A percentile compares a stretch with the other conserved stretches of the same genome.
Conservation (phyloP, 2,888 invertebrate genomes). For the Drosophila infuscata region DNA sequence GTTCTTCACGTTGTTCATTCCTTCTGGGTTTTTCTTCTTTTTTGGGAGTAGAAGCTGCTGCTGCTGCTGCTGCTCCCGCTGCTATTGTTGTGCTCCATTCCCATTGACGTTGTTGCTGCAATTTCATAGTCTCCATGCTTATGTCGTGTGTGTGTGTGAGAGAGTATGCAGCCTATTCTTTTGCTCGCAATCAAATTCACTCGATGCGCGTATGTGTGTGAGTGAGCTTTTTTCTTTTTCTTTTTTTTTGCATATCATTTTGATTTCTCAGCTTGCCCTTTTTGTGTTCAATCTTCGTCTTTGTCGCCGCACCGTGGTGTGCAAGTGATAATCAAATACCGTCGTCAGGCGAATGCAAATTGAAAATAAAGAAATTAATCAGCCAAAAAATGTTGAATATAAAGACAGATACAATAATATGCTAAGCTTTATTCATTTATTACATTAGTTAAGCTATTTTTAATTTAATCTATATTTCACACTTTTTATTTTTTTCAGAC, state of each 20-base stretch:
- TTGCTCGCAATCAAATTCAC: conserved; percentile 68
- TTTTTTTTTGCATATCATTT: conserved; percentile 73
- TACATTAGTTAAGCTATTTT: background rate
- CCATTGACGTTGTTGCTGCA: conserved; percentile 77
- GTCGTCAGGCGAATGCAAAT: conserved; percentile 1
- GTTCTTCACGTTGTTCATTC: conserved; percentile 66
- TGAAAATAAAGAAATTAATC: background rate
- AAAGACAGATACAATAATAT: background rate
- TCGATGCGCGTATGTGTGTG: conserved; percentile 22
- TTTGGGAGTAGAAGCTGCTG: conserved; percentile 47
- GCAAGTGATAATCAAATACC: conserved; percentile 8
- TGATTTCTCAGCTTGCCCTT: conserved; percentile 67
- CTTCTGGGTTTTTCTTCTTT: conserved; percentile 28
- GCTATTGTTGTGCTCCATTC: conserved; percentile 71
- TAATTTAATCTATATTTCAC: background rate
- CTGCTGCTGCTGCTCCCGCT: conserved; percentile 46
- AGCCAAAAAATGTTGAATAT: background rate
- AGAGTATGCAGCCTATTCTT: conserved; percentile 69
- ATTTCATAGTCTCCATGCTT: conserved; percentile 50
- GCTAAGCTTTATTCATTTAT: background rate
- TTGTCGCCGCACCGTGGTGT: conserved; percentile 62
- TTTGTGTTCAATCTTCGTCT: conserved; percentile 46
- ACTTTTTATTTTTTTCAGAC: background rate
- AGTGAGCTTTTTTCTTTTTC: conserved; percentile 50
- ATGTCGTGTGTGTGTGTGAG: conserved; percentile 10